A percentile compares a stretch with the other conserved stretches of the same genome.
Conservation (phyloP, 1,140 invertebrate species). For the Eriosoma lanigerum region DNA sequence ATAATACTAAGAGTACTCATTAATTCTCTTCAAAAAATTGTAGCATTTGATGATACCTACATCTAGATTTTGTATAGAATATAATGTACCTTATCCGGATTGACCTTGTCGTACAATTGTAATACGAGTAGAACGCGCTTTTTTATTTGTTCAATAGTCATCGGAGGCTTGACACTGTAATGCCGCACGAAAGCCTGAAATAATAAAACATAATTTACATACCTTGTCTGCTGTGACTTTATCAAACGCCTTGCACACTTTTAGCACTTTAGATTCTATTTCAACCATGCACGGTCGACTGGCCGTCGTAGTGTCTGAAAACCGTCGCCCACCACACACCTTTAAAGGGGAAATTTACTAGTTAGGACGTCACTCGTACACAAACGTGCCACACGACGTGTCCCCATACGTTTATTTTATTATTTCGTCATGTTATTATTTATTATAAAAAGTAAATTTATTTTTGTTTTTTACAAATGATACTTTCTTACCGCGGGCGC, state of each 20-base stretch:
- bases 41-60: too few relatives aligned
- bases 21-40: too few relatives aligned
- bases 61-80: too few relatives aligned
- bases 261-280: slow-evolving; percentile 72
- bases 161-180: slow-evolving; percentile 70
- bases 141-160: slow-evolving; percentile 75
- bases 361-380: not conserved
- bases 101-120: slow-evolving; percentile 95
- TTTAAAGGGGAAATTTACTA: slow-evolving; percentile 2
- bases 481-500: slow-evolving; percentile 11
- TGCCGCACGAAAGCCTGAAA: slow-evolving; percentile 71
- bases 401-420: not conserved
- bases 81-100: slow-evolving; percentile 80
- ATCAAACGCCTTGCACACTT: slow-evolving; percentile 76
- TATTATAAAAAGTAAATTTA: too few relatives aligned
- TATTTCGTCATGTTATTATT: too few relatives aligned
- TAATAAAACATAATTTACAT: slow-evolving; percentile 58
- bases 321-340: slow-evolving; percentile 5
- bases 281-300: slow-evolving; percentile 57
- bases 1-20: too few relatives aligned
- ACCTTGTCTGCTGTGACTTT: slow-evolving; percentile 78
- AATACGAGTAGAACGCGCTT: slow-evolving; percentile 89
- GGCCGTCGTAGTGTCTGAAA: slow-evolving; percentile 17
- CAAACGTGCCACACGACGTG: not conserved
- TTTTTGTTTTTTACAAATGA: too few relatives aligned